phyloP scores from a whole-genome alignment of 2,113 vertebrate species.

The Cnemophilus loriae region DNA sequence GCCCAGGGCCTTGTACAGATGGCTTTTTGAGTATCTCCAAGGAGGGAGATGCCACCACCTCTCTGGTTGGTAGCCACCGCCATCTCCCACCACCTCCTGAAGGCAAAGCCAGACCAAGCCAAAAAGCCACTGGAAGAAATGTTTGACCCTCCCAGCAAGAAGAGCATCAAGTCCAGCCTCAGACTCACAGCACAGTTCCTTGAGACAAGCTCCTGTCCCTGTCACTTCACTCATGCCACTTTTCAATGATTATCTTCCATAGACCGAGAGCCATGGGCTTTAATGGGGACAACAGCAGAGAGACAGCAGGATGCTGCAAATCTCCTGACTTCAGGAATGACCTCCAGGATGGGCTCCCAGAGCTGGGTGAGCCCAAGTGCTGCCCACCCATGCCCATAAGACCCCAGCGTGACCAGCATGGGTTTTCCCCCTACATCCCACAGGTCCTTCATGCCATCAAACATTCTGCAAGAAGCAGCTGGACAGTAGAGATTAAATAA shows the following conservation, averaged over 20 bases:
- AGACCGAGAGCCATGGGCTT: background rate
- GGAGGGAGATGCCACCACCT: background rate
- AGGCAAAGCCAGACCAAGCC: background rate
- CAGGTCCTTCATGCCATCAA: background rate
- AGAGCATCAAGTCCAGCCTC: background rate
- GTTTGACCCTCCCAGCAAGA: background rate
- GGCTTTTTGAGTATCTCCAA: background rate
- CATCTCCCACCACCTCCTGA: background rate
- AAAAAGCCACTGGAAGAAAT: background rate
- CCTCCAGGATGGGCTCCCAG: background rate
- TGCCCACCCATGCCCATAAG: background rate
- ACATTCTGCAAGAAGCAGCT: background rate
- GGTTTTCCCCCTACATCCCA: background rate
- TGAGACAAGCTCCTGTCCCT: background rate
- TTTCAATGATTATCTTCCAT: background rate
- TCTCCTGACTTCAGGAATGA: background rate
- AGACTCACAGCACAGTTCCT: fast-evolving
- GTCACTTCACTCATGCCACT: background rate
- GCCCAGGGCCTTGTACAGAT: background rate
- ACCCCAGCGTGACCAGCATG: fast-evolving
- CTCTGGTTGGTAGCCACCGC: background rate
- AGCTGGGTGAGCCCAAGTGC: background rate
- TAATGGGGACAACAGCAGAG: background rate
- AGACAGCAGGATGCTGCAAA: background rate
- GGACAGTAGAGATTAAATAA: background rate